Conservation (phyloP, 2,888 invertebrate genomes). For the Apamea epomidion region DNA sequence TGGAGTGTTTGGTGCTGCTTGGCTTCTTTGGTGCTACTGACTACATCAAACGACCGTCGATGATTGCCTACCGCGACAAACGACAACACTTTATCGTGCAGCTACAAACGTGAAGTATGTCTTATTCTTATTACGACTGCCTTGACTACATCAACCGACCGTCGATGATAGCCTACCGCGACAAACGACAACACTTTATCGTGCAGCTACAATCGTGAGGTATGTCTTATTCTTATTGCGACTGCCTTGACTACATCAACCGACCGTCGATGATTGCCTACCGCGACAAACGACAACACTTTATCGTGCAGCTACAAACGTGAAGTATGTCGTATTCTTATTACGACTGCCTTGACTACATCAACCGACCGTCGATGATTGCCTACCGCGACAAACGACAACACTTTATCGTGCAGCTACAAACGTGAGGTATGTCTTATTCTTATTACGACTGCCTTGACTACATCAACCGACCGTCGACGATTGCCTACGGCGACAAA, state of each 20-base stretch:
- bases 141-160: not conserved
- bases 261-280: too few species aligned
- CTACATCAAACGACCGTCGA: not conserved
- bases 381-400: not conserved
- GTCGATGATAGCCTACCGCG: too few species aligned
- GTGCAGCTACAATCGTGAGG: not conserved
- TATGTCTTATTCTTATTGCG: too few species aligned
- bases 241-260: not conserved
- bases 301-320: not conserved
- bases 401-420: not conserved
- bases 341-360: too few species aligned
- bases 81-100: too few species aligned
- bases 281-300: too few species aligned
- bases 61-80: not conserved
- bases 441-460: too few species aligned
- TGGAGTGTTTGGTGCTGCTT: not conserved
- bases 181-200: too few species aligned
- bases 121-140: not conserved
- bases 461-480: not conserved
- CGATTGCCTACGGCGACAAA: not conserved
- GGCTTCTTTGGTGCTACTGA: not conserved
- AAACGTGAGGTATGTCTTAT: not conserved
- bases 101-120: not conserved
- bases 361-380: not conserved
- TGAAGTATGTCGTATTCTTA: not conserved